phyloP scores from a whole-genome alignment of 2,113 vertebrate species.

The Mandrillus leucophaeus region DNA sequence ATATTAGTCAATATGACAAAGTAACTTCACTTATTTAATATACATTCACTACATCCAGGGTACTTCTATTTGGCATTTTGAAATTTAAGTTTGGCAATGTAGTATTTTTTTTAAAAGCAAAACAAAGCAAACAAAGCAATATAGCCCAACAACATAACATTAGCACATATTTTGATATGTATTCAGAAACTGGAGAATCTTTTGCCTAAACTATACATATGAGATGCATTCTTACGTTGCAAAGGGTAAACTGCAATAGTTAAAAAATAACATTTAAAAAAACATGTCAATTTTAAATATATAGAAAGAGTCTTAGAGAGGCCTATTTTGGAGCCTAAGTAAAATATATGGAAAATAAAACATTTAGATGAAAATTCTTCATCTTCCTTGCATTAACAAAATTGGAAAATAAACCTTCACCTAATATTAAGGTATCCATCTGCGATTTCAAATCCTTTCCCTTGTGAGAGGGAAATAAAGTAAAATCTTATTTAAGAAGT shows the following conservation, averaged over 20 bases:
- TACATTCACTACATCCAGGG: neutral
- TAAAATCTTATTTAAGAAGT: neutral
- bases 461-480: neutral
- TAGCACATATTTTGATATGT: constrained; percentile 66
- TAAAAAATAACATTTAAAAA: constrained; percentile 68
- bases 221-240: constrained; percentile 75
- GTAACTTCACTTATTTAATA: neutral
- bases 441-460: neutral
- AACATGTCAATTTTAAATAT: constrained; percentile 74
- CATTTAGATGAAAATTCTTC: neutral
- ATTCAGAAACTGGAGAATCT: constrained; percentile 57
- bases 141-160: neutral
- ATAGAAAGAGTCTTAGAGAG: constrained; percentile 64
- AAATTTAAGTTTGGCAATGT: neutral
- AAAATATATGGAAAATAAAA: constrained; percentile 55
- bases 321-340: constrained; percentile 53
- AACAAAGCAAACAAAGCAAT: neutral
- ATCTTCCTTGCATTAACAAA: neutral
- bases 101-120: neutral
- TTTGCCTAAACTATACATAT: constrained; percentile 71
- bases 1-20: neutral
- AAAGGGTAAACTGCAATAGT: constrained; percentile 78
- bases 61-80: neutral
- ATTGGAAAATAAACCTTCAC: neutral
- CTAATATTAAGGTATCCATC: neutral